Conservation (phyloP, 1,140 invertebrate species). For the Lordiphosa clarofinis region DNA sequence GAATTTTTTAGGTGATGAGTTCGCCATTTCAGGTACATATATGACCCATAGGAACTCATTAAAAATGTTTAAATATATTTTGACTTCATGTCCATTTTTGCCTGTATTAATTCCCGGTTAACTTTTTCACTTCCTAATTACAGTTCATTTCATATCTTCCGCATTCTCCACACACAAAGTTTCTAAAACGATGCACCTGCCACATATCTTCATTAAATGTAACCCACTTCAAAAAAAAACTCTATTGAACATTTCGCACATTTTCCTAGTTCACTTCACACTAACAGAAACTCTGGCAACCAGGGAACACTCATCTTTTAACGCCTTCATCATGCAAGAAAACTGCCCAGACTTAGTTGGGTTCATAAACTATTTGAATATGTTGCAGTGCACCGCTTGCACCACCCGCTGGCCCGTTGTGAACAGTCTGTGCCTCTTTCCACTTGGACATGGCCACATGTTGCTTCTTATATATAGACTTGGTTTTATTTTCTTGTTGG, state of each 20-base stretch:
- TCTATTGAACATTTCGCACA: constrained; percentile 42
- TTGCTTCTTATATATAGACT: constrained; percentile 36
- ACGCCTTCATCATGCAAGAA: constrained; percentile 37
- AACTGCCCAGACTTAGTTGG: constrained; percentile 17
- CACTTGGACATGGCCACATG: constrained; percentile 44
- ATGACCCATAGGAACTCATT: too few species aligned
- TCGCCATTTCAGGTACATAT: neutral
- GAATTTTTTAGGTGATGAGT: neutral
- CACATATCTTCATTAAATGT: constrained; percentile 43
- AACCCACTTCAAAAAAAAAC: constrained; percentile 29
- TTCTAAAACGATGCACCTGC: neutral
- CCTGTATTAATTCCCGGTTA: too few species aligned
- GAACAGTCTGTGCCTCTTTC: neutral
- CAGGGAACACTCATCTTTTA: constrained; percentile 38
- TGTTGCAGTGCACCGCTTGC: constrained; percentile 23
- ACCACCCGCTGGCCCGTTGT: constrained; percentile 4
- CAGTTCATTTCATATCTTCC: constrained; percentile 1
- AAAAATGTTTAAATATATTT: neutral
- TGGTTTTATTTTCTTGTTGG: constrained; percentile 28
- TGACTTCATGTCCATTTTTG: neutral
- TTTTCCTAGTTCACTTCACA: constrained; percentile 36
- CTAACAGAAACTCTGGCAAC: constrained; percentile 5
- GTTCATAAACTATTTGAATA: constrained; percentile 41
- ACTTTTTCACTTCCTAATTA: constrained; percentile 9
- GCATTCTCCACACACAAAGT: neutral